Evolutionary conservation across 2,797 vertebrate genomes (phyloP), one percentile per base, ranked within the genome.

Genomic region (Phoxinus dragarum): DNA sequence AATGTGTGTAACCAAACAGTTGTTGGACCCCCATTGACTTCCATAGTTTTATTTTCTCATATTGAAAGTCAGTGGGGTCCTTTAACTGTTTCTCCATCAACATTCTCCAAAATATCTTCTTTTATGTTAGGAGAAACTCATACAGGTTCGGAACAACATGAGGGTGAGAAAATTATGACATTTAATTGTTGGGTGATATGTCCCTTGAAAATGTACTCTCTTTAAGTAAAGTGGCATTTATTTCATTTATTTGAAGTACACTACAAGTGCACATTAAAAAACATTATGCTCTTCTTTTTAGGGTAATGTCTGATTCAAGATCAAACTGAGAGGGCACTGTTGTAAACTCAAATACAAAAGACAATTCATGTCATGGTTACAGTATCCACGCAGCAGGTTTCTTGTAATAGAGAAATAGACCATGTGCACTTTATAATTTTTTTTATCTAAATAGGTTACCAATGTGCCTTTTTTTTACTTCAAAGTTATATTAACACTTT

Each of bases 321-420:
- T 16, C 34, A 52, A 40, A 84, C 66, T n/a, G 21, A 7, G 6
- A 38, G 21, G 14, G 84, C 21, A 47, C 42, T 75, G 44, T 64
- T 47, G n/a, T 76, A 52, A 76, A 86, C 71, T 81, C 81, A 86
- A 81, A 83, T 69, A 76, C 59, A 80, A 86, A 54, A 40, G 12
- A 78, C 17, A 54, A 74, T 76, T 84, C 86, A 81, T 91, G 92
- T 93, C 91, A 86, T 83, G 81, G 93, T 91, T 93, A 93, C 93
- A 85, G 92, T 94, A 91, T 88, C 91, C 90, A 93, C 12, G 87
- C 81, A 83, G 71, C 73, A 88, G 66, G 90, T 91, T 93, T 89
- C 87, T 87, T 92, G 23, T 19, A 31, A 49, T 17, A 71, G n/a
- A 71, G 14, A 69, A 21, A 7, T 6, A 34, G 42, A 47, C 11